Percentiles rank a stretch among this genome's conserved stretches.
Evolutionary conservation across 2,113 vertebrate species (phyloP).

Genomic region (Microtus richardsoni): DNA sequence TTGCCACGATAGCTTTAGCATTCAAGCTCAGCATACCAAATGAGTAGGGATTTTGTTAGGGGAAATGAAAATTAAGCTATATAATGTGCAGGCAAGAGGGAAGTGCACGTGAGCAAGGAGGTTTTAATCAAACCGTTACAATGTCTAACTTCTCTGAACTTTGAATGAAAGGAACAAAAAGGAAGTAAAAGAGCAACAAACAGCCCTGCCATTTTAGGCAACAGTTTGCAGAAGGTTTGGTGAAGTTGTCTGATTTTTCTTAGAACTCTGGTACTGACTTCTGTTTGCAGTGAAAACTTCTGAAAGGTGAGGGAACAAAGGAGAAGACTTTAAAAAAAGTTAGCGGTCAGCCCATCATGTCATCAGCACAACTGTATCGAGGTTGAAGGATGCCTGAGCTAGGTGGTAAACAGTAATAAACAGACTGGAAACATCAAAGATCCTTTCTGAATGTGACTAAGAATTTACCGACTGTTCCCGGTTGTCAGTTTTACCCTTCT

Average conservation of each 20-base stretch:
- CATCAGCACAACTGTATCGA: not conserved
- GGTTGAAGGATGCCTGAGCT: not conserved
- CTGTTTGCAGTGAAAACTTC: not conserved
- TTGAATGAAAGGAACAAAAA: not conserved
- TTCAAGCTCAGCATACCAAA: not conserved
- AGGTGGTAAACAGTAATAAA: not conserved
- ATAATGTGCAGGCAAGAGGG: not conserved
- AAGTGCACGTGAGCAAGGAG: not conserved
- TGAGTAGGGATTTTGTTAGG: constrained; percentile 15
- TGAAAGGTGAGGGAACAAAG: not conserved
- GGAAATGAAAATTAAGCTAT: not conserved
- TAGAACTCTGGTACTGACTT: not conserved
- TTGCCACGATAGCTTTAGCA: not conserved
- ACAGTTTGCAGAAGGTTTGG: not conserved
- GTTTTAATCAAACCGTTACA: constrained; percentile 1
- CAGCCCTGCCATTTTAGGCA: not conserved
- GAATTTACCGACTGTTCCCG: not conserved
- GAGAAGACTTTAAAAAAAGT: not conserved
- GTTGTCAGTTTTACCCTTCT: not conserved
- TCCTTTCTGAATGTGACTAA: not conserved
- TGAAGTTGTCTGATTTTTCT: not conserved
- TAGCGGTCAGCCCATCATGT: not conserved
- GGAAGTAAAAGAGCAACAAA: not conserved
- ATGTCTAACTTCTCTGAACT: not conserved
- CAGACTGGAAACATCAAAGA: not conserved